Evolutionary conservation across 2,113 vertebrate genomes (phyloP).

Genomic region (Motacilla alba): DNA sequence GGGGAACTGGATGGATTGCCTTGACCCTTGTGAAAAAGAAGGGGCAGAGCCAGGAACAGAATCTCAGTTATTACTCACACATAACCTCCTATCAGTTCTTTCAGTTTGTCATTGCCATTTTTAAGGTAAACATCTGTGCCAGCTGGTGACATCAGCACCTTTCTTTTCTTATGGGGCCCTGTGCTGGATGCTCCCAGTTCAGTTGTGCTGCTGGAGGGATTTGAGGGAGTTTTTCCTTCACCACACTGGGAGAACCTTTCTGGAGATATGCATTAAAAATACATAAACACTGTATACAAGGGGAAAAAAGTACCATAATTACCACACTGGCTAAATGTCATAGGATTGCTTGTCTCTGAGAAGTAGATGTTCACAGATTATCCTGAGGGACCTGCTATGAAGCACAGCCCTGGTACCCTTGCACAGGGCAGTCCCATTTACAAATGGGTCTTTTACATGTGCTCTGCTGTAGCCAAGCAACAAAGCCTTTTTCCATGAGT

Average conservation of each 20-base stretch:
- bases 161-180: not conserved
- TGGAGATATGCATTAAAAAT: not conserved
- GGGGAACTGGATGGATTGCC: constrained; percentile 3
- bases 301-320: not conserved
- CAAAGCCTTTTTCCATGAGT: not conserved
- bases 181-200: fast-evolving
- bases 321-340: not conserved
- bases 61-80: not conserved
- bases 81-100: not conserved
- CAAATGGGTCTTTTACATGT: not conserved
- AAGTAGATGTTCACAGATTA: not conserved
- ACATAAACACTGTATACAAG: not conserved
- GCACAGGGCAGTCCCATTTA: not conserved
- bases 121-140: not conserved
- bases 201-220: not conserved
- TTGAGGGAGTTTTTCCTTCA: not conserved
- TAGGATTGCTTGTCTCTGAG: not conserved
- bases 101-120: not conserved
- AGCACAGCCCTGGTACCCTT: not conserved
- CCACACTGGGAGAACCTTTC: not conserved
- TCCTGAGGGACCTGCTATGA: not conserved
- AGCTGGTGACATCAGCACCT: not conserved
- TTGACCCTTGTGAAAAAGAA: not conserved
- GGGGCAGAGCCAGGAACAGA: not conserved
- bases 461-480: not conserved